phyloP scores from a whole-genome alignment of 2,797 vertebrate genomes.

The Poeciliopsis presidionis region DNA sequence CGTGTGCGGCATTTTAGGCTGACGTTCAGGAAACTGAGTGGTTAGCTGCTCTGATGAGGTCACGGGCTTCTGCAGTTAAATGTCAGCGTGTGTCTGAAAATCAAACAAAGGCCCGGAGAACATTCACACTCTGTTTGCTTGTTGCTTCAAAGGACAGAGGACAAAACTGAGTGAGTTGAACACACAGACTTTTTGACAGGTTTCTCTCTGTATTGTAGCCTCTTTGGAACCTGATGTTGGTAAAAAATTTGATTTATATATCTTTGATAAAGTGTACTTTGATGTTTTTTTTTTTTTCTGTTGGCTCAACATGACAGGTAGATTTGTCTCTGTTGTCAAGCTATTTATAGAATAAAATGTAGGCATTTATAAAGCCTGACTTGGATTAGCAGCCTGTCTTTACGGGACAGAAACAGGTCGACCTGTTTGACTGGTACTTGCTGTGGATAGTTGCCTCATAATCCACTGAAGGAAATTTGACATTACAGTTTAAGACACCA shows the following conservation, averaged over 20 bases:
- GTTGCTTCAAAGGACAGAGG: constrained; percentile 44
- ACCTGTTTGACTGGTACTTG: constrained; percentile 24
- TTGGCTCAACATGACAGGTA: background rate
- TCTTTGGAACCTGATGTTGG: background rate
- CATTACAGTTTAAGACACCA: background rate
- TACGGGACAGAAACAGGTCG: constrained; percentile 3
- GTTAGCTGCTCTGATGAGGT: constrained; percentile 60
- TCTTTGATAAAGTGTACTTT: background rate
- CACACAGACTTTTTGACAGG: background rate
- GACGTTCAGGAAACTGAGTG: constrained; percentile 46
- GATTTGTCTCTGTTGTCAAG: background rate
- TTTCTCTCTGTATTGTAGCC: background rate
- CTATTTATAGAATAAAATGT: constrained; percentile 16
- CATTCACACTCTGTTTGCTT: constrained; percentile 27
- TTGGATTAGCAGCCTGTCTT: constrained; percentile 32
- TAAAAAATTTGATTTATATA: background rate
- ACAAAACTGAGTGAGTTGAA: constrained; percentile 56
- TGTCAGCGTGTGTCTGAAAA: constrained; percentile 30
- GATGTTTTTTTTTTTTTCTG: background rate
- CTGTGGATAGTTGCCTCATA: constrained; percentile 22
- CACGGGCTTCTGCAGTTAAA: constrained; percentile 54
- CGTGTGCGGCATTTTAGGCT: constrained; percentile 4
- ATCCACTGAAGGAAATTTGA: background rate
- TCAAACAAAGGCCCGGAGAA: constrained; percentile 47
- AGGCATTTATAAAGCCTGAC: constrained; percentile 12